Percentiles rank a stretch among this genome's conserved stretches.
These are phyloP conservation scores for Tauraco erythrolophus DNA, from an alignment of 2,113 vertebrate genomes.

Conservation along the genomic window DNA sequence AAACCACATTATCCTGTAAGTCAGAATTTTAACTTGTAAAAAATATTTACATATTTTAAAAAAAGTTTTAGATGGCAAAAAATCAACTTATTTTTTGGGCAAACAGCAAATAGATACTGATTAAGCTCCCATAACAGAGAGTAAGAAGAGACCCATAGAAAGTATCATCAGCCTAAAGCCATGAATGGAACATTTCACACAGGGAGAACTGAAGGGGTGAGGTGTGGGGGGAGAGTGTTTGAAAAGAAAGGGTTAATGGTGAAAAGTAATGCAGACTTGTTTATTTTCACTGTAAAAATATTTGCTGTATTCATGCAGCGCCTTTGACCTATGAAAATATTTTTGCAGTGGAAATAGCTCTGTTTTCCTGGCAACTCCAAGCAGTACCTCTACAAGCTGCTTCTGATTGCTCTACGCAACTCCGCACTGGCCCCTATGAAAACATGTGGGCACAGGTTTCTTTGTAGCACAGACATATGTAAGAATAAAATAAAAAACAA, in stretches of 20 bases:
- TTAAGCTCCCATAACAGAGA: background rate
- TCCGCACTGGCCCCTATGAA: background rate
- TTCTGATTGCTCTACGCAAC: background rate
- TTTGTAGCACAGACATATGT: background rate
- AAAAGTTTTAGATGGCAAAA: background rate
- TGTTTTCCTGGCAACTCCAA: constrained; percentile 45
- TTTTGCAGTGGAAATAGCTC: constrained; percentile 56
- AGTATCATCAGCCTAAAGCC: background rate
- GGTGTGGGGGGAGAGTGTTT: rapidly evolving
- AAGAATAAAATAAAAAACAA: background rate
- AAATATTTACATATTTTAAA: background rate
- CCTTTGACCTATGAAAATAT: constrained; percentile 59
- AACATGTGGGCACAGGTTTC: background rate
- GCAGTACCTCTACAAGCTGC: background rate
- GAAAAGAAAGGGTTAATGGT: constrained; percentile 18
- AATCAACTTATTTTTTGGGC: background rate
- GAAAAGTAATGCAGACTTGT: constrained; percentile 5
- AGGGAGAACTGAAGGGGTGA: background rate
- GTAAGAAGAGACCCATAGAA: background rate
- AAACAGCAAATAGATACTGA: background rate
- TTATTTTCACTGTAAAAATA: constrained; percentile 62
- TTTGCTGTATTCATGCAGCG: constrained; percentile 47
- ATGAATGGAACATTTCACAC: background rate
- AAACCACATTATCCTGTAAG: background rate
- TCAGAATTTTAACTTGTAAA: background rate